Base-by-base conservation (phyloP, 2,797 vertebrate genomes). In the Acridotheres tristis region DNA sequence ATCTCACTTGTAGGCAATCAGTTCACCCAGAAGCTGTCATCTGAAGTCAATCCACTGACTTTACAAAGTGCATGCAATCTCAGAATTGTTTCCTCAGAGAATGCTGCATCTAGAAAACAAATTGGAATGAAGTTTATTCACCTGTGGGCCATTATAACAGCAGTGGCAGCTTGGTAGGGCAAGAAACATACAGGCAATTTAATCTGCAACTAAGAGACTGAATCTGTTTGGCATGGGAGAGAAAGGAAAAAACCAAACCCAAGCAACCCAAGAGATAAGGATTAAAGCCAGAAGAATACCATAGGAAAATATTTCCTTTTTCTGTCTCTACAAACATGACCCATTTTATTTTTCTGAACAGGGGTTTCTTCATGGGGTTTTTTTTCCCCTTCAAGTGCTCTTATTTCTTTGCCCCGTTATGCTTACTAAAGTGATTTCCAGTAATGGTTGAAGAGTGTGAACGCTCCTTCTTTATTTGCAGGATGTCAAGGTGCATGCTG, bases 61-160 rank as follows among this genome's bases (percentile, higher is more conserved):
- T 90, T 87, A 69, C 36, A 76, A 85, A 92, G 53, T 45, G 38
- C 43, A 42, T 80, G 32, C 55, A 84, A 57, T 69, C 74, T 94
- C 84, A 67, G 79, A 84, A 94, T 84, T 85, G 72, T 83, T 80
- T 95, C 43, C 68, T 88, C 54, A 68, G 69, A 78, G 61, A 40
- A 83, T 66, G 63, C 43, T 74, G 59, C 65, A 88, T 91, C 72
- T 79, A 89, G 50, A 77, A 95, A 91, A 88, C 59, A 89, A 85
- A 89, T 81, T 73, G 53, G 42, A 96, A 91, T 34, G 57, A 90
- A 93, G 43, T 21, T 85, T 90, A 73, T 87, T 95, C 91, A 94
- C 68, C 82, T 90, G 81, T 92, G 83, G 61, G 62, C 74, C 68
- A 74, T 96, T 93, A 87, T 73, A 90, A 53, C 53, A 85, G 50